phyloP scores from a whole-genome alignment of 2,113 vertebrate genomes.

The Seriola quinqueradiata region DNA sequence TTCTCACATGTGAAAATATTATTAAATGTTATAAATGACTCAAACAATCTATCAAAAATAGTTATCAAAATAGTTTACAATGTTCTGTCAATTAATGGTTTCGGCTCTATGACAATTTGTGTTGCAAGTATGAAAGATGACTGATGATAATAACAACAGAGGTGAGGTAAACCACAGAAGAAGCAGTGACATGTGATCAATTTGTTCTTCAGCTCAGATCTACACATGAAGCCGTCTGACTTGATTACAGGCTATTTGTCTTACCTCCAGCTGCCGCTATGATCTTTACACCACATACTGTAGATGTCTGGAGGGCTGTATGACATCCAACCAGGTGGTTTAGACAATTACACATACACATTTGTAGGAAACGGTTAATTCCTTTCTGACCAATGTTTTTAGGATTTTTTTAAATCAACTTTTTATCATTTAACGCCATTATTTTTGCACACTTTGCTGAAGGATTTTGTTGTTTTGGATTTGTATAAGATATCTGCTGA shows the following conservation, averaged over 20 bases:
- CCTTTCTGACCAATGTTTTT: neutral
- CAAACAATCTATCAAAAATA: too few species aligned
- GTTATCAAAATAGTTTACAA: too few species aligned
- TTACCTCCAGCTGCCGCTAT: neutral
- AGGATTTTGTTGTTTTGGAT: neutral
- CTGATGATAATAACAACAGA: neutral
- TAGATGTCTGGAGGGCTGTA: constrained; percentile 13
- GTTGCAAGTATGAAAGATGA: neutral
- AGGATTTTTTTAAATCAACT: neutral
- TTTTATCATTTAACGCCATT: neutral
- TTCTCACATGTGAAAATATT: too few species aligned
- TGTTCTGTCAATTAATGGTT: too few species aligned
- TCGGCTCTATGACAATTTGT: too few species aligned
- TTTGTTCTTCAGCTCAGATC: constrained; percentile 2
- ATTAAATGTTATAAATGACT: too few species aligned
- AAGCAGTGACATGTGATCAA: neutral
- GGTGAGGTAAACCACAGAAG: neutral
- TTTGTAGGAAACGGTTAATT: neutral
- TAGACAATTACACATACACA: neutral
- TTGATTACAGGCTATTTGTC: constrained; percentile 31
- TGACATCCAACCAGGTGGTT: constrained; percentile 7
- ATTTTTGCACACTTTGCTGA: neutral
- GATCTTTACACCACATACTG: neutral
- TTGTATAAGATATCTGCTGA: neutral
- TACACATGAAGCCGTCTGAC: constrained; percentile 13